Base-by-base conservation (phyloP, 2,113 vertebrate species). In the Arizona elegans region DNA sequence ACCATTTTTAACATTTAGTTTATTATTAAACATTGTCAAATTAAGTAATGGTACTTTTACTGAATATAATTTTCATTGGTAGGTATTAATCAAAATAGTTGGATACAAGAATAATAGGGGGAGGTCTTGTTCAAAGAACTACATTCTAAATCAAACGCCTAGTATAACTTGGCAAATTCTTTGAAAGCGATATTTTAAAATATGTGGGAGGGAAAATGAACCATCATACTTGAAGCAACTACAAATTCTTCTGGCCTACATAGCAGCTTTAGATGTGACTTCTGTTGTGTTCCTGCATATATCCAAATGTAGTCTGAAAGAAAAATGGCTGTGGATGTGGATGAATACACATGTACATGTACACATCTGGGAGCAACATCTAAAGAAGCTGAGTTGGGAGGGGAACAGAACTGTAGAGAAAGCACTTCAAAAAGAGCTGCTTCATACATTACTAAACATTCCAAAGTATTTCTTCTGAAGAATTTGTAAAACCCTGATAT, bases 61-160 rank as follows among this genome's bases (percentile, higher is more conserved):
- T 91, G 55, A 8, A 2, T 0, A 0, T 0, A 23, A 0, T 6
- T 53, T 90, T 17, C 0, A 15, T 91, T 47, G n/a, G 85, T 70
- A n/a, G 29, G 5, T 17, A 70, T 70, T 70, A 33, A 5, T 70
- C 4, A 70, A 70, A 70, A 17, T 33, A 70, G 29, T 33, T 29
- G 29, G 12, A 70, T 70, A 17, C 29, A 70, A 70, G 65, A 33
- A 70, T n/a, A 33, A 17, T 33, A 33, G 1, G 5, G 65, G 29
- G 1, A 70, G 15, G 12, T 33, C 65, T 70, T 70, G 65, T 2
- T 70, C 65, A 33, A n/a, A 70, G 65, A 17, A 15, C 13, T 70
- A 33, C n/a, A n/a, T 33, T 70, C 65, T 15, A 70, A 33, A 70
- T 70, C 65, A 70, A 70, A 70, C 29, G 33, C 29, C 11, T 29